A percentile compares a stretch with the other conserved stretches of the same genome.
Evolutionary conservation across 92 coral and sea anemone genomes (phyloP).

Genomic region (Heteractis magnifica): DNA sequence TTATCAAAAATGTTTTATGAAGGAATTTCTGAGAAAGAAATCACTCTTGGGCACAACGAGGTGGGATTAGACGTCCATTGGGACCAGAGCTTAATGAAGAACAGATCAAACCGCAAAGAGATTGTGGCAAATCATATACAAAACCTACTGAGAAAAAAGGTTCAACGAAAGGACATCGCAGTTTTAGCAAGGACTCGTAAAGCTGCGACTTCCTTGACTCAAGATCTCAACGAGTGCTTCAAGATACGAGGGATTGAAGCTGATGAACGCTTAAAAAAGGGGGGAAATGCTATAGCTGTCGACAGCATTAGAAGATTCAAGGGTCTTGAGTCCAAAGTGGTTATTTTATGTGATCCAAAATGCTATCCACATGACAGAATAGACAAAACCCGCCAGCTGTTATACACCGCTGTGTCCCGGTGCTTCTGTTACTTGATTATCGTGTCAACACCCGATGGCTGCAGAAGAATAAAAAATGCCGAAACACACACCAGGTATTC

Average conservation of each 20-base stretch:
- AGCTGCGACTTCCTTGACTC: neutral
- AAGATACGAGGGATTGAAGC: conserved; percentile 1
- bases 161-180: conserved; percentile 26
- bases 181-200: conserved; percentile 12
- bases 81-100: conserved; percentile 5
- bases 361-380: neutral
- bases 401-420: conserved; percentile 55
- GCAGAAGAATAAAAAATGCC: conserved; percentile 7
- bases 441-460: conserved; percentile 32
- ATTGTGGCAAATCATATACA: neutral
- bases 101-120: conserved; percentile 6
- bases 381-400: conserved; percentile 23
- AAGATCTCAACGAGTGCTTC: neutral
- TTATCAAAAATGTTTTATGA: too few relatives aligned
- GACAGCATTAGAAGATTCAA: conserved; percentile 60
- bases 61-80: conserved; percentile 26
- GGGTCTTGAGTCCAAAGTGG: conserved; percentile 60
- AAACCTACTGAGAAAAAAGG: neutral
- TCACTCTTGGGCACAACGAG: conserved; percentile 33
- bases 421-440: conserved; percentile 50
- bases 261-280: neutral
- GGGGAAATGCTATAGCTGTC: neutral
- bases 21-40: neutral
- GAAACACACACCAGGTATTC: neutral
- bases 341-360: conserved; percentile 41